Conservation (phyloP, 1,140 invertebrate genomes). For the Drosophila neocordata region DNA sequence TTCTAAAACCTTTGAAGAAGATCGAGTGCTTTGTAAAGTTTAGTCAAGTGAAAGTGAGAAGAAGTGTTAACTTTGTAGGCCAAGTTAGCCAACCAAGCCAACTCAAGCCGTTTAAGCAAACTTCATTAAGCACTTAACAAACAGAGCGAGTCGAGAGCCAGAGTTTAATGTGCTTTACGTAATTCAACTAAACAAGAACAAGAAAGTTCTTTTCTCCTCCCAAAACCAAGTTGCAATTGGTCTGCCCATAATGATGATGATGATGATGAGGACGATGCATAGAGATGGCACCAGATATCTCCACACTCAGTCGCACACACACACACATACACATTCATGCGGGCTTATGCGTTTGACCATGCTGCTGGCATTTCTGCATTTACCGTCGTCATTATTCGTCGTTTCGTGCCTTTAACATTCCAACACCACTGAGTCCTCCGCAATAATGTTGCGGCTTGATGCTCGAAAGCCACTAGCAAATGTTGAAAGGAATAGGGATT, state of each 20-base stretch:
- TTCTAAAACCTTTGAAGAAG: not conserved
- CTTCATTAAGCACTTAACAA: conserved; percentile 61
- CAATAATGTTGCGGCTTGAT: conserved; percentile 6
- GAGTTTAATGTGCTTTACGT: conserved; percentile 51
- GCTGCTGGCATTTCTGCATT: conserved; percentile 48
- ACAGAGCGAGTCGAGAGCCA: conserved; percentile 37
- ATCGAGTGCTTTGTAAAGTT: conserved; percentile 27
- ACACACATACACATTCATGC: conserved; percentile 21
- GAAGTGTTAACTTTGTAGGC: conserved; percentile 24
- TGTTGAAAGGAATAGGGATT: conserved; percentile 22
- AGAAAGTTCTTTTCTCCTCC: conserved; percentile 46
- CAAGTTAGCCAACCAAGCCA: conserved; percentile 42
- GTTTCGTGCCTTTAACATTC: conserved; percentile 33
- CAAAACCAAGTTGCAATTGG: conserved; percentile 17
- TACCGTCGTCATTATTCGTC: conserved; percentile 40
- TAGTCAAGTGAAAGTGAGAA: conserved; percentile 50
- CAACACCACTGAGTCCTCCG: conserved; percentile 45
- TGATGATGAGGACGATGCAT: not conserved
- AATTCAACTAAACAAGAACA: conserved; percentile 60
- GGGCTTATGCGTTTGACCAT: conserved; percentile 32
- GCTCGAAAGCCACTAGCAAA: not conserved
- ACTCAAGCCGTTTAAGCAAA: conserved; percentile 41
- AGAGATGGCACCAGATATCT: conserved; percentile 46
- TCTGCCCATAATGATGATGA: conserved; percentile 6
- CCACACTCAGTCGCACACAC: too few species aligned